Evolutionary conservation across 2,113 vertebrate species (phyloP).

Genomic region (Sphaerodactylus townsendi): DNA sequence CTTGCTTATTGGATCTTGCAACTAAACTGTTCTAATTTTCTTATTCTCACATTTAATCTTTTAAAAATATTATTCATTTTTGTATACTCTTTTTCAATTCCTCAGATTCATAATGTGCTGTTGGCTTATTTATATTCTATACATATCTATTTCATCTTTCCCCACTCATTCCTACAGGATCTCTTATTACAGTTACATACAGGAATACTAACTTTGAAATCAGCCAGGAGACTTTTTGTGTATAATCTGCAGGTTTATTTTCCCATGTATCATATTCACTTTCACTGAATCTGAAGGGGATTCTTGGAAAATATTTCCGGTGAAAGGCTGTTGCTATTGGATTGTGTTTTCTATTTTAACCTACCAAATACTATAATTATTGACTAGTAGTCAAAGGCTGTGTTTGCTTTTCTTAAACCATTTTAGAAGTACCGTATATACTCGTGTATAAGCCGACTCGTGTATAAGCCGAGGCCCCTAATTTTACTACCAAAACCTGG

Average conservation of each 20-base stretch:
- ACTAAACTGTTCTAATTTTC: not conserved
- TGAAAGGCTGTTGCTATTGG: not conserved
- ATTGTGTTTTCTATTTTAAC: not conserved
- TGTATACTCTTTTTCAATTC: not conserved
- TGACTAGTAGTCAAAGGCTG: no score
- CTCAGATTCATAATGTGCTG: not conserved
- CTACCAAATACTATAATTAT: not conserved
- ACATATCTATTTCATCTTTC: not conserved
- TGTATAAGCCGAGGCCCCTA: no score
- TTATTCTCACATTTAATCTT: not conserved
- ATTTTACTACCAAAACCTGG: no score
- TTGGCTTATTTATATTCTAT: not conserved
- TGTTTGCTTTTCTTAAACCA: no score
- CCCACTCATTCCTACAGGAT: not conserved
- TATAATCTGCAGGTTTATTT: slow-evolving; percentile 23
- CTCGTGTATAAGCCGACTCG: no score
- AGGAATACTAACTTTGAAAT: not conserved
- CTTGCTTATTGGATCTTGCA: not conserved
- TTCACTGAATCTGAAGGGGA: not conserved
- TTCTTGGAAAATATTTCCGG: not conserved
- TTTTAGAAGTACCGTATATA: no score
- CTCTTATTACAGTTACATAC: not conserved
- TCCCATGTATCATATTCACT: not conserved
- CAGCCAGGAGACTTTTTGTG: not conserved
- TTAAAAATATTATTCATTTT: not conserved